A percentile compares a stretch with the other conserved stretches of the same genome.
Evolutionary conservation across 1,140 invertebrate species (phyloP).

Genomic region (Papilio helenus): DNA sequence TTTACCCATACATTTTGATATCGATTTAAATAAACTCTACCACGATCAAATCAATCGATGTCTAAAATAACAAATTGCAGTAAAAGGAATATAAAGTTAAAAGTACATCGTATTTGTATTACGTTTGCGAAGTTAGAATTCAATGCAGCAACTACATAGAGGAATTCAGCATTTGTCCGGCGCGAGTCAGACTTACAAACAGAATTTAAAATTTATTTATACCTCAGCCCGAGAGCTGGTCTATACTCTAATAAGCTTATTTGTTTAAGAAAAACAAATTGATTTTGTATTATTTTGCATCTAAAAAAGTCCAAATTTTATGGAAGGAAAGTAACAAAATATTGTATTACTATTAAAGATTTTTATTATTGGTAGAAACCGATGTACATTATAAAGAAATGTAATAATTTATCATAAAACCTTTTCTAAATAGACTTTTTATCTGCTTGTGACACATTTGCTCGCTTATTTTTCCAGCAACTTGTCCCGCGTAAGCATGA

Average conservation of each 20-base stretch:
- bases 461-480: constrained; percentile 29
- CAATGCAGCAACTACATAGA: constrained; percentile 35
- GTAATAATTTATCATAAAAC: constrained; percentile 1
- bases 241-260: constrained; percentile 35
- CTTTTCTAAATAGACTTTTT: constrained; percentile 26
- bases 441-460: constrained; percentile 28
- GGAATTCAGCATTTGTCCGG: constrained; percentile 39
- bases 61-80: not conserved
- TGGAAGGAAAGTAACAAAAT: too few relatives aligned
- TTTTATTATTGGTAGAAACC: not conserved
- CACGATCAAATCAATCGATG: not conserved
- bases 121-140: constrained; percentile 39
- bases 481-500: constrained; percentile 33
- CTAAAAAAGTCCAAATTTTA: too few relatives aligned
- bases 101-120: constrained; percentile 29
- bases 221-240: constrained; percentile 21
- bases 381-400: constrained; percentile 2
- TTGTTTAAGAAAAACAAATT: not conserved
- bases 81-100: constrained; percentile 26
- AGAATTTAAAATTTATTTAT: constrained; percentile 40
- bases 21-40: not conserved
- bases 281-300: too few relatives aligned
- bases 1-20: not conserved
- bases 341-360: not conserved
- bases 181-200: constrained; percentile 38